Evolutionary conservation across 2,797 vertebrate species (phyloP), one percentile per base, ranked within the genome.

Genomic region (Lemur catta): DNA sequence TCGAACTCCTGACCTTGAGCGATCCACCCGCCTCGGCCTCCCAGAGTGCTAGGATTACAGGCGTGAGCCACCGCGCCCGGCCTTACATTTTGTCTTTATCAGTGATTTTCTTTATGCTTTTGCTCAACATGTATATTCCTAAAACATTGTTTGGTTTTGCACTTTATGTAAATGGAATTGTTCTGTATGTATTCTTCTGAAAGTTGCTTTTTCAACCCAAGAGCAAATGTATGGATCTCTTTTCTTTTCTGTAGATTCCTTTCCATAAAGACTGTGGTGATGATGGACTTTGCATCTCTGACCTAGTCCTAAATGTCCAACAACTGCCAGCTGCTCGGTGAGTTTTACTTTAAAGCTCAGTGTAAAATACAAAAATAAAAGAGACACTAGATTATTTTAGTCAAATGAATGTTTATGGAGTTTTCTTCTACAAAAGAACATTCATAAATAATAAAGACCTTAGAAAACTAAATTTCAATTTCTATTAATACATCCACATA

Each of bases 221-320:
- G 2, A 52, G 81, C 24, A 90, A 33, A 94, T 46, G 30, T 38
- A 33, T 20, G 20, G 18, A 15, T 15, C 81, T 6, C 28, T 84
- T 84, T 55, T 0, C 0, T 84, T 52, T 96, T 89, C 85, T 24
- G 0, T 96, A 99, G 99, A 98, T 99, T 91, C 99, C 99, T 59
- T 99, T 99, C 97, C 98, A 99, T 7, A 99, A 99, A 98, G 99
- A 99, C 67, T 99, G 99, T 72, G 99, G 99, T 71, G 98, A 99
- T n/a, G 99, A 99, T 95, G 99, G 99, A 6, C 94, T 99, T 82
- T 99, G 99, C 95, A 94, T 98, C 48, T 99, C 98, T 79, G 99
- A 99, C 95, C 98, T 99, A 94, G 98, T 98, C 96, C 98, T 99
- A 87, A 98, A 96, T 10, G 99, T 99, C 94, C 98, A 98, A 43